Conservation (phyloP, 2,888 invertebrate genomes). For the Cataglyphis altisquamis region DNA sequence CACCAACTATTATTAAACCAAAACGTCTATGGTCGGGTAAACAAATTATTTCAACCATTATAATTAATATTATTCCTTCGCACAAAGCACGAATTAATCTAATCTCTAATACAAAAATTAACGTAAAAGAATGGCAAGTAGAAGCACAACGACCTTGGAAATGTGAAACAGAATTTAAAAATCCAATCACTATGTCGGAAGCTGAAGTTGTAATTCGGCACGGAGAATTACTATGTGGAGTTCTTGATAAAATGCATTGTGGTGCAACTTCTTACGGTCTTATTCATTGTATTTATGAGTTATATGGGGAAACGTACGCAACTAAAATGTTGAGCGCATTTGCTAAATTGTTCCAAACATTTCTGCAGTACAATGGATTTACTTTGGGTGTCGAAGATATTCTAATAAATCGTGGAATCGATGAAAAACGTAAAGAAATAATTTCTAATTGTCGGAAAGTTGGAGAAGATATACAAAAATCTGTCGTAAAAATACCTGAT, state of each 20-base stretch:
- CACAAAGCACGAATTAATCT: slow-evolving; percentile 90
- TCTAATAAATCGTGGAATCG: slow-evolving; percentile 91
- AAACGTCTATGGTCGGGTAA: slow-evolving; percentile 98
- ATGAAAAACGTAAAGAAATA: slow-evolving; percentile 90
- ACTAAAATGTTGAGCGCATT: slow-evolving; percentile 94
- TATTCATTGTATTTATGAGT: slow-evolving; percentile 97
- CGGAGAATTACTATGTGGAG: slow-evolving; percentile 96
- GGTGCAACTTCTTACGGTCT: slow-evolving; percentile 98
- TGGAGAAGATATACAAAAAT: slow-evolving; percentile 85
- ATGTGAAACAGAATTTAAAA: slow-evolving; percentile 88
- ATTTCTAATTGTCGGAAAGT: slow-evolving; percentile 89
- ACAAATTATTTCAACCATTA: slow-evolving; percentile 96
- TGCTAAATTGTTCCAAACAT: slow-evolving; percentile 96
- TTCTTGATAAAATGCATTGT: slow-evolving; percentile 98
- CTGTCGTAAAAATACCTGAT: slow-evolving; percentile 90
- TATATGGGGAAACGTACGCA: slow-evolving; percentile 96
- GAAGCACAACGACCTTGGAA: slow-evolving; percentile 88
- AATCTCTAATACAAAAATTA: slow-evolving; percentile 91
- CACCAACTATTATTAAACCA: slow-evolving; percentile 97
- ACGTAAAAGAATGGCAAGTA: slow-evolving; percentile 89
- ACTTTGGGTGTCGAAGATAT: slow-evolving; percentile 98
- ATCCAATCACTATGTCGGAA: slow-evolving; percentile 92
- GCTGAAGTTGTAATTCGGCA: slow-evolving; percentile 95
- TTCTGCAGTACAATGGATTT: slow-evolving; percentile 96
- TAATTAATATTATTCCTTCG: slow-evolving; percentile 94